Evolutionary conservation across 2,888 invertebrate genomes (phyloP).

Genomic region (Agrotis ipsilon): DNA sequence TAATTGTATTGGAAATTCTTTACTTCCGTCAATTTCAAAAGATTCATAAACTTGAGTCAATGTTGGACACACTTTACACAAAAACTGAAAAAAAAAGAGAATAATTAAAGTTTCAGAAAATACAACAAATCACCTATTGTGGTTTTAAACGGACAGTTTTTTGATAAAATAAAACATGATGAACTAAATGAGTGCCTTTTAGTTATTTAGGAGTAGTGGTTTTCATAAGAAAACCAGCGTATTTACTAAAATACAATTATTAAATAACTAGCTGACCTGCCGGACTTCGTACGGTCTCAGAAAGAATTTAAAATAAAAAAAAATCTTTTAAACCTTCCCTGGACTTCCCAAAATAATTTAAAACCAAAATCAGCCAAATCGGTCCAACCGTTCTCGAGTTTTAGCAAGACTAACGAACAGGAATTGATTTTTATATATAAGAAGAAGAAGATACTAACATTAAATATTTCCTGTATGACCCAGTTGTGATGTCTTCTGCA

Average conservation of each 20-base stretch:
- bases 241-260: no score
- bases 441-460: slow-evolving; percentile 86
- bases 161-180: slow-evolving; percentile 14
- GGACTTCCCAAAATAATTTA: no score
- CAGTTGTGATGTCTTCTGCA: slow-evolving; percentile 94
- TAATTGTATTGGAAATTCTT: slow-evolving; percentile 81
- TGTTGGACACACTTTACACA: slow-evolving; percentile 92
- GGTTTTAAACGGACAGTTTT: slow-evolving; percentile 12
- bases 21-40: slow-evolving; percentile 84
- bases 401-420: no score
- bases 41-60: slow-evolving; percentile 90
- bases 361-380: no score
- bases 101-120: slow-evolving; percentile 1
- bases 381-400: no score
- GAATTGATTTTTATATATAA: no score
- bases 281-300: no score
- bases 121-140: not conserved
- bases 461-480: slow-evolving; percentile 94
- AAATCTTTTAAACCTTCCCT: no score
- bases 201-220: no score
- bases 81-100: slow-evolving; percentile 84
- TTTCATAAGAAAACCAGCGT: no score
- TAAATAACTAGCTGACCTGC: no score
- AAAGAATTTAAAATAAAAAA: no score
- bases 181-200: not conserved